phyloP scores from a whole-genome alignment of 2,113 vertebrate species.

The Numida meleagris region DNA sequence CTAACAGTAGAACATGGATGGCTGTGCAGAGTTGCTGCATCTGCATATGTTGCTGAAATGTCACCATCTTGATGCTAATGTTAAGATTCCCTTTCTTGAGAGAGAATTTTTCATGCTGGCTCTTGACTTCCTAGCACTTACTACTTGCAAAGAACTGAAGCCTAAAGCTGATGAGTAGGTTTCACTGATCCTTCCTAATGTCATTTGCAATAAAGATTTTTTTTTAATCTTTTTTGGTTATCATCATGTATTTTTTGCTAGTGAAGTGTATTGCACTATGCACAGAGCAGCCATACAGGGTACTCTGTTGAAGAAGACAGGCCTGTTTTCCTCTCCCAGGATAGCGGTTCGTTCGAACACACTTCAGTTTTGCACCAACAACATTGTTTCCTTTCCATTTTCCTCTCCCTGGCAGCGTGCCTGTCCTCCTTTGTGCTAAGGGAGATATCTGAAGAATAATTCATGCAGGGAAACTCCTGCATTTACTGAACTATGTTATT shows the following conservation, averaged over 20 bases:
- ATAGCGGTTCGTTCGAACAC: background rate
- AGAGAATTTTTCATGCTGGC: background rate
- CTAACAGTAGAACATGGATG: background rate
- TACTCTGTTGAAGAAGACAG: background rate
- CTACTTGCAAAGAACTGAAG: background rate
- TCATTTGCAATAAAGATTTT: background rate
- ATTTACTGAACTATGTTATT: background rate
- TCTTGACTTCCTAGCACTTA: background rate
- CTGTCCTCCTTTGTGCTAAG: background rate
- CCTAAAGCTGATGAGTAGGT: background rate
- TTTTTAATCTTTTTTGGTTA: background rate
- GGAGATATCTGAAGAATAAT: background rate
- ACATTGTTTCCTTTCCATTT: background rate
- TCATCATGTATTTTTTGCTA: background rate
- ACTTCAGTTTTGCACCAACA: background rate
- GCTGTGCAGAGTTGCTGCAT: background rate
- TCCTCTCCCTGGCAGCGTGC: fast-evolving
- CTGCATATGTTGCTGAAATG: background rate
- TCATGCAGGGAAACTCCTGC: background rate
- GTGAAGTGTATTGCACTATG: background rate
- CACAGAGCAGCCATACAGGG: background rate
- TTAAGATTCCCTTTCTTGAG: background rate
- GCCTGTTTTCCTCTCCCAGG: background rate
- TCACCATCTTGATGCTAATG: background rate
- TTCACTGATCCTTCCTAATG: background rate